These are phyloP conservation scores for Podilymbus podiceps DNA, from an alignment of 2,113 vertebrate species.

Conservation along the genomic window DNA sequence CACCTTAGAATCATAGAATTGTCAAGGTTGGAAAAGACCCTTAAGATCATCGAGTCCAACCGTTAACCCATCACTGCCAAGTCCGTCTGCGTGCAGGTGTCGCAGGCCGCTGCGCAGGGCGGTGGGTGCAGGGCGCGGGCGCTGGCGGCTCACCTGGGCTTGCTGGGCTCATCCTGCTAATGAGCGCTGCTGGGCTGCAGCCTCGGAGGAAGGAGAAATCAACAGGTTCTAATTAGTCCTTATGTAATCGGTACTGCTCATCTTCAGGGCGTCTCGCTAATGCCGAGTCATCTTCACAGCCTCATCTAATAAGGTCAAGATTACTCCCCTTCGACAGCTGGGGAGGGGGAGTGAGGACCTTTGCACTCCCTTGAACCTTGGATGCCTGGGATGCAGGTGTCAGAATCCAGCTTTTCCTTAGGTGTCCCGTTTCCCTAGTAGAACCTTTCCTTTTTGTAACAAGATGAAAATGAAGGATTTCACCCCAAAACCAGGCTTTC, in stretches of 20 bases:
- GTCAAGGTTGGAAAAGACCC: too few species aligned
- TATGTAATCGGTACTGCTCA: background rate
- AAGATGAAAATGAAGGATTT: background rate
- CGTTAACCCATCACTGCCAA: too few species aligned
- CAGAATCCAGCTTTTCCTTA: background rate
- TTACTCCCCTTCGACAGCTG: background rate
- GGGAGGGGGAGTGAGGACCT: background rate
- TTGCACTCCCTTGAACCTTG: background rate
- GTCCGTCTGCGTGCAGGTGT: rapidly evolving
- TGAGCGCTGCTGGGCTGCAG: background rate
- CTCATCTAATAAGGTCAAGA: background rate
- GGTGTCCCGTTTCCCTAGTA: background rate
- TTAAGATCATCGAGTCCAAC: too few species aligned
- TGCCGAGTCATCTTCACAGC: background rate
- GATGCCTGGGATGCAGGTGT: background rate
- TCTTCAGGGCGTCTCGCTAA: background rate
- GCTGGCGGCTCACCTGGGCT: background rate
- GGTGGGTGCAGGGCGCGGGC: rapidly evolving
- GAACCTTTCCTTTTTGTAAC: background rate
- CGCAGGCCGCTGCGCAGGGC: background rate
- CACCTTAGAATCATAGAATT: too few species aligned
- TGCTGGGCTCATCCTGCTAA: background rate
- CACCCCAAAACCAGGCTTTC: background rate
- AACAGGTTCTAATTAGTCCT: conserved; percentile 17
- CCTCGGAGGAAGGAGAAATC: background rate